Conservation (phyloP, 2,888 invertebrate species). For the Hesperia comma region DNA sequence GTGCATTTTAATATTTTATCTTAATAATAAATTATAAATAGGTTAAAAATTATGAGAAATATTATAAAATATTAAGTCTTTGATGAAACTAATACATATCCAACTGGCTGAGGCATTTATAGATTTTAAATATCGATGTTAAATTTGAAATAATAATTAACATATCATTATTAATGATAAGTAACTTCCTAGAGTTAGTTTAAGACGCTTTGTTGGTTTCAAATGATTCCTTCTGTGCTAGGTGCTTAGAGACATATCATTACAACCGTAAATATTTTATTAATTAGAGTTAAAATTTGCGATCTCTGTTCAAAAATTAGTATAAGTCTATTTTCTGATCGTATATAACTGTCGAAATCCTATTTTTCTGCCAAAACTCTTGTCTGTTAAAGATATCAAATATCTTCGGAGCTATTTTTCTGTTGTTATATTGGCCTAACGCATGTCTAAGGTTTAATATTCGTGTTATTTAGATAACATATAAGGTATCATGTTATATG, state of each 20-base stretch:
- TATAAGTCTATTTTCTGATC: constrained; percentile 73
- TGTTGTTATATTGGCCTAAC: constrained; percentile 62
- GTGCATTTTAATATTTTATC: constrained; percentile 66
- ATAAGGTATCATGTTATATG: constrained; percentile 47
- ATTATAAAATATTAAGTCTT: constrained; percentile 65
- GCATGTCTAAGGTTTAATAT: constrained; percentile 43
- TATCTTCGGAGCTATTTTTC: constrained; percentile 61
- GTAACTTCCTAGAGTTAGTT: constrained; percentile 54
- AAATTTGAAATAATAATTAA: constrained; percentile 45
- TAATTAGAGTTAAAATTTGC: constrained; percentile 43
- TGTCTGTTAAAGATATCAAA: constrained; percentile 72
- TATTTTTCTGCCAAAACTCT: constrained; percentile 68
- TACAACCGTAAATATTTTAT: constrained; percentile 48
- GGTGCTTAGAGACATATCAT: constrained; percentile 77
- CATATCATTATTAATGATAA: constrained; percentile 44
- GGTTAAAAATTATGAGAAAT: constrained; percentile 53
- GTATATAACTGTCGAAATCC: constrained; percentile 50
- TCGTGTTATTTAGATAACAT: constrained; percentile 49
- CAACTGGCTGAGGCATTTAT: constrained; percentile 83
- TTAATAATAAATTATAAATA: constrained; percentile 58
- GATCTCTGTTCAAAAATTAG: constrained; percentile 37
- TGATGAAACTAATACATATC: constrained; percentile 81
- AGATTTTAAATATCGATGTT: constrained; percentile 70
- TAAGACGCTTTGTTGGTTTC: constrained; percentile 46
- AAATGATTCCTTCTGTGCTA: constrained; percentile 55